These are phyloP conservation scores for Garra rufa DNA, from an alignment of 2,113 vertebrate genomes.

Conservation along the genomic window DNA sequence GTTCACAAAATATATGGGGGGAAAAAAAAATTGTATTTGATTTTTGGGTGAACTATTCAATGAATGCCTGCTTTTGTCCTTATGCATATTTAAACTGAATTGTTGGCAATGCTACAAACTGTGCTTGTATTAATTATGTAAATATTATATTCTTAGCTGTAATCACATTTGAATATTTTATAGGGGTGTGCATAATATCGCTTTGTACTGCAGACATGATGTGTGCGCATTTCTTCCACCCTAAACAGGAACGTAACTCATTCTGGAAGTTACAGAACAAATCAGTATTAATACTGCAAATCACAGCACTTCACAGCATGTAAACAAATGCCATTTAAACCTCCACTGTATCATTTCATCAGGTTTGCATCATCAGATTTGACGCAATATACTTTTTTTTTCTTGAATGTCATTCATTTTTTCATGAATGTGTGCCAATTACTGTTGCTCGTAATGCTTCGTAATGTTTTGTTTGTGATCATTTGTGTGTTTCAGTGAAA, in stretches of 20 bases:
- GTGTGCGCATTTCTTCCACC: background rate
- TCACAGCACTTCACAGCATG: background rate
- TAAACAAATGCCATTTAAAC: background rate
- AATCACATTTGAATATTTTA: slow-evolving; percentile 17
- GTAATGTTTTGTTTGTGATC: slow-evolving; percentile 59
- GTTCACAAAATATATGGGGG: background rate
- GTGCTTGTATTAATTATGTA: slow-evolving; percentile 29
- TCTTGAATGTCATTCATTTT: slow-evolving; percentile 13
- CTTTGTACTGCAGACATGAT: background rate
- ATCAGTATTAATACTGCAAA: slow-evolving; percentile 2
- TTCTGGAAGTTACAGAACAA: background rate
- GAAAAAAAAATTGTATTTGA: background rate
- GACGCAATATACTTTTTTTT: background rate
- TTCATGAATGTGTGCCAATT: background rate
- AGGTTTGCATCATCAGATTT: background rate
- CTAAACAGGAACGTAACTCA: background rate
- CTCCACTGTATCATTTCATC: background rate
- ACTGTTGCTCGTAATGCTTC: slow-evolving; percentile 2
- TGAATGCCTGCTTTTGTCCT: background rate
- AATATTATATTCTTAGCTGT: slow-evolving; percentile 29
- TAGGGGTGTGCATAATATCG: slow-evolving; percentile 3
- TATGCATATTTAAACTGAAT: background rate
- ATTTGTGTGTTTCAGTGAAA: slow-evolving; percentile 41
- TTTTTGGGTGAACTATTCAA: background rate
- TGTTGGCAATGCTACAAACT: background rate